A percentile compares a stretch with the other conserved stretches of the same genome.
phyloP scores from a whole-genome alignment of 2,797 vertebrate species.

The Falco columbarius region DNA sequence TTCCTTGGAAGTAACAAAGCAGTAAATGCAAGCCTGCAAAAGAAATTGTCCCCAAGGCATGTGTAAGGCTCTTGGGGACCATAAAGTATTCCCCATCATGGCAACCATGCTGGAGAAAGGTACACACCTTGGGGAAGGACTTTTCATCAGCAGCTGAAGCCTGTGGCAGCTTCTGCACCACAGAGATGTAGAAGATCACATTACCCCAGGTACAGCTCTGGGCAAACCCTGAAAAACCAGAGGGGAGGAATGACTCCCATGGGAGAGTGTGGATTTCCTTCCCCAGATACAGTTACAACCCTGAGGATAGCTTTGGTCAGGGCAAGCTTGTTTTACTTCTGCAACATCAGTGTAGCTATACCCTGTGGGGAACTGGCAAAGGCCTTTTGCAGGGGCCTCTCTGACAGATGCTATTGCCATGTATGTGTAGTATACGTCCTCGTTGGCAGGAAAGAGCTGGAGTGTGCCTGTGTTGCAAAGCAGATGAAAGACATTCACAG shows the following conservation, averaged over 20 bases:
- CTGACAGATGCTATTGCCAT: not conserved
- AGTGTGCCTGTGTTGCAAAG: not conserved
- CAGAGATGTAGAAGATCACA: fast-evolving
- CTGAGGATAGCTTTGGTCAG: not conserved
- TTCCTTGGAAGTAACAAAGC: not conserved
- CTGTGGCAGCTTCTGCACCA: not conserved
- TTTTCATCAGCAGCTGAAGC: not conserved
- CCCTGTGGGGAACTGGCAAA: not conserved
- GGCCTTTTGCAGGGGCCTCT: not conserved
- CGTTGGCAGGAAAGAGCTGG: not conserved
- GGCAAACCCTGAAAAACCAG: not conserved
- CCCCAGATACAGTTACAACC: not conserved
- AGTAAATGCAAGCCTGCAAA: not conserved
- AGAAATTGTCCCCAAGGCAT: too few relatives aligned
- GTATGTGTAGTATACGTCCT: not conserved
- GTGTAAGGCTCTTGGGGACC: not conserved
- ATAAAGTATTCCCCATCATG: not conserved
- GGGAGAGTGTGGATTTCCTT: not conserved
- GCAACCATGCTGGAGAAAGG: not conserved
- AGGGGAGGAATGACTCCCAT: not conserved
- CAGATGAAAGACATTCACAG: not conserved
- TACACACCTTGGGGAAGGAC: fast-evolving
- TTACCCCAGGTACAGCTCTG: not conserved
- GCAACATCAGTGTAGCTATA: not conserved
- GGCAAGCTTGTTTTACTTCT: not conserved